phyloP scores from a whole-genome alignment of 2,888 invertebrate genomes.

The Orthosia cruda region DNA sequence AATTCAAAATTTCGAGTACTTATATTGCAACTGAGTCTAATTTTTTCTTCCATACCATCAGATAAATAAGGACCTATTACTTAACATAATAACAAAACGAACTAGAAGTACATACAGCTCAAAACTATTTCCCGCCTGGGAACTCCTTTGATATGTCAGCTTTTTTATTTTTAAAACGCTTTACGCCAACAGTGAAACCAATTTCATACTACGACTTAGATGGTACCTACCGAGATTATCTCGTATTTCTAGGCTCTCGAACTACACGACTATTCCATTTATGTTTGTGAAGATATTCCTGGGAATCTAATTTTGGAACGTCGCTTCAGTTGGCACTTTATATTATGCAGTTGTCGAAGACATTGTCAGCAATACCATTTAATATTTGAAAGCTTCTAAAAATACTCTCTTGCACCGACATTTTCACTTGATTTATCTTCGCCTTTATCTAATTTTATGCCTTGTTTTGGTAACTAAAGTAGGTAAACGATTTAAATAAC shows the following conservation, averaged over 20 bases:
- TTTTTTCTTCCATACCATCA: too few species aligned
- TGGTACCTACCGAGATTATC: conserved; percentile 78
- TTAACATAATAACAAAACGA: conserved; percentile 11
- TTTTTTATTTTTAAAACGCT: conserved; percentile 72
- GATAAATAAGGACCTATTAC: conserved; percentile 11
- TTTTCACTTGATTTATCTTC: conserved; percentile 10
- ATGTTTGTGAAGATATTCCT: conserved; percentile 79
- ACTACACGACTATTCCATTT: conserved; percentile 89
- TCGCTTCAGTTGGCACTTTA: conserved; percentile 72
- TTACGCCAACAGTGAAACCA: conserved; percentile 69
- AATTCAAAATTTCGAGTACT: too few species aligned
- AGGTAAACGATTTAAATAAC: conserved; percentile 48
- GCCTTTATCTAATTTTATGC: conserved; percentile 43
- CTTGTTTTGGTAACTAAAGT: conserved; percentile 41
- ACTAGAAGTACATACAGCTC: conserved; percentile 18
- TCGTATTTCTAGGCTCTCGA: conserved; percentile 80
- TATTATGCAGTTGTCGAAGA: conserved; percentile 73
- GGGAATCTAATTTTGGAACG: conserved; percentile 81
- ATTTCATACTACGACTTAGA: conserved; percentile 74
- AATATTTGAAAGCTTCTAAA: conserved; percentile 38
- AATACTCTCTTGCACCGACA: not conserved
- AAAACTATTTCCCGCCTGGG: conserved; percentile 38
- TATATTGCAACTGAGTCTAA: too few species aligned
- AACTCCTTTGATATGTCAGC: conserved; percentile 55
- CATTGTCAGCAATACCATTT: conserved; percentile 39